Percentiles rank a stretch among this genome's conserved stretches.
These are phyloP conservation scores for Urophycis tenuis DNA, from an alignment of 2,797 vertebrate genomes.

Conservation along the genomic window DNA sequence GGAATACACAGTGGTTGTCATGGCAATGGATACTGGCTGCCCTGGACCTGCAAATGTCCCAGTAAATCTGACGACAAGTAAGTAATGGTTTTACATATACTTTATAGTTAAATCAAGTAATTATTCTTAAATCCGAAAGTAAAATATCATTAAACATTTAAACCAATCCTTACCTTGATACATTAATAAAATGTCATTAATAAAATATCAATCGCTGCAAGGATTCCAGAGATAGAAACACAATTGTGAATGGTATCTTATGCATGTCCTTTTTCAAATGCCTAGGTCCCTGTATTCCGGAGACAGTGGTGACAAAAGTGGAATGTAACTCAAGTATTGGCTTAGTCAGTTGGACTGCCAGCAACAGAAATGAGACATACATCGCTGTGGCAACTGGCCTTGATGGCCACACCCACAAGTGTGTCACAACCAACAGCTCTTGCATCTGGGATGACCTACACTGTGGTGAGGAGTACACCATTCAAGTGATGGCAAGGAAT, in stretches of 20 bases:
- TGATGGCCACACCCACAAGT: too few species aligned
- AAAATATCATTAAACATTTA: too few species aligned
- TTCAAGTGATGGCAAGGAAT: conserved; percentile 41
- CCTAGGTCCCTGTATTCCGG: conserved; percentile 61
- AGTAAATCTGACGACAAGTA: conserved; percentile 49
- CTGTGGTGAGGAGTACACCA: conserved; percentile 54
- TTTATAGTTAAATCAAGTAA: background rate
- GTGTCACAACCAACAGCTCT: conserved; percentile 28
- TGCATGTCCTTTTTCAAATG: conserved; percentile 1
- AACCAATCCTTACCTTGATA: too few species aligned
- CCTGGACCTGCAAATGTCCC: conserved; percentile 47
- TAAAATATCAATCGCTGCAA: background rate
- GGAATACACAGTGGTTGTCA: conserved; percentile 59
- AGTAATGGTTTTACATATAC: background rate
- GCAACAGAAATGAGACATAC: too few species aligned
- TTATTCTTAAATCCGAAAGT: background rate
- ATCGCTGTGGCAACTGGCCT: too few species aligned
- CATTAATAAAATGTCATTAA: too few species aligned
- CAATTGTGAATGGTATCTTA: background rate
- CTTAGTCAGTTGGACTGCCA: conserved; percentile 35
- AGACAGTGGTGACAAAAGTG: conserved; percentile 28
- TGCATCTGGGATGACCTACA: conserved; percentile 32
- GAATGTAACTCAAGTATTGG: conserved; percentile 49
- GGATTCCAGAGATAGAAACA: background rate
- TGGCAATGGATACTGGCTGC: conserved; percentile 53